phyloP scores from a whole-genome alignment of 1,140 invertebrate genomes.

The Agraylea sexmaculata region DNA sequence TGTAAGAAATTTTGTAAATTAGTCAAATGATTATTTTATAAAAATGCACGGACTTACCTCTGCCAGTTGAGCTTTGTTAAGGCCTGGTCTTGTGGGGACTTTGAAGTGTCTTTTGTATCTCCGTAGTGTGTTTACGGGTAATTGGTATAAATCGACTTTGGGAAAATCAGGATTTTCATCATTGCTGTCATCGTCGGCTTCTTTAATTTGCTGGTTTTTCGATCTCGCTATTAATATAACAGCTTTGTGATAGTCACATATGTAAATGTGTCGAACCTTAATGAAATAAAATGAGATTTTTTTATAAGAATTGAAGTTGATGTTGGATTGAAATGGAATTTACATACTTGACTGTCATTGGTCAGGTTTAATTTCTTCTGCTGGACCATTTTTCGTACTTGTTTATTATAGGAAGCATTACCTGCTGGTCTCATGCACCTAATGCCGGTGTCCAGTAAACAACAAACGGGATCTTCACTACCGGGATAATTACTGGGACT shows the following conservation, averaged over 20 bases:
- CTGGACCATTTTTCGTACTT: too few relatives aligned
- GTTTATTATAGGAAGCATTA: too few relatives aligned
- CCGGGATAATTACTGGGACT: too few relatives aligned
- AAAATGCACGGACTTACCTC: constrained; percentile 61
- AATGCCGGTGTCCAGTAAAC: too few relatives aligned
- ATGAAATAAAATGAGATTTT: constrained; percentile 25
- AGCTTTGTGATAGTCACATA: constrained; percentile 92
- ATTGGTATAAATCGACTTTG: constrained; percentile 84
- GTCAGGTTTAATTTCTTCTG: too few relatives aligned
- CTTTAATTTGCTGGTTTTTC: constrained; percentile 69
- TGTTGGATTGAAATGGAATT: constrained; percentile 3
- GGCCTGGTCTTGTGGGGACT: constrained; percentile 73
- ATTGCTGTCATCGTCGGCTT: constrained; percentile 86
- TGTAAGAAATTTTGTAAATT: constrained; percentile 52
- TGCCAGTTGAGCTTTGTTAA: constrained; percentile 90
- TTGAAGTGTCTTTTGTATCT: constrained; percentile 92
- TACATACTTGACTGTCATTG: too few relatives aligned
- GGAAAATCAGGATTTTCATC: constrained; percentile 78
- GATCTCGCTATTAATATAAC: constrained; percentile 87
- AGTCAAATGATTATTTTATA: constrained; percentile 11
- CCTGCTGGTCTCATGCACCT: too few relatives aligned
- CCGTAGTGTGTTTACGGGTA: constrained; percentile 85
- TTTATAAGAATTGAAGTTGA: constrained; percentile 1
- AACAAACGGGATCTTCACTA: too few relatives aligned
- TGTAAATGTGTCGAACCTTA: constrained; percentile 87